phyloP scores from a whole-genome alignment of 37 sponge, comb jelly and placozoan genomes.

The Halichondria panicea region DNA sequence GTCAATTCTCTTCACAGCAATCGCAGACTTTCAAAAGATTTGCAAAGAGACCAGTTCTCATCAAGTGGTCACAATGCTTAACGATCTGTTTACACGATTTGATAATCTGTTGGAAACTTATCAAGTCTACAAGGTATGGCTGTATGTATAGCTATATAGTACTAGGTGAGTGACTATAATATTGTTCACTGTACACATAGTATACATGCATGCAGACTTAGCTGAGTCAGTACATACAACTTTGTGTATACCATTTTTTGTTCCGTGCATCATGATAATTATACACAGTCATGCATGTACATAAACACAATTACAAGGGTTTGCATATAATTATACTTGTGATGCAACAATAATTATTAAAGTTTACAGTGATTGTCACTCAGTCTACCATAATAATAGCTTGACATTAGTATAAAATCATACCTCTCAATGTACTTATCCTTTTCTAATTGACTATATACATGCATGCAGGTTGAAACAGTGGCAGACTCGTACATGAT shows the following conservation, averaged over 20 bases:
- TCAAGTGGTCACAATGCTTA: conserved; percentile 3
- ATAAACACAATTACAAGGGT: not conserved
- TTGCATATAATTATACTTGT: not conserved
- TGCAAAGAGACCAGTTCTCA: not conserved
- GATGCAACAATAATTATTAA: not conserved
- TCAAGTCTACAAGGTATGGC: conserved; percentile 14
- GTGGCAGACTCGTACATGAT: conserved; percentile 20
- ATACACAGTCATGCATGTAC: not conserved
- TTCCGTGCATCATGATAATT: too few relatives aligned
- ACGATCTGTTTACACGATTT: conserved; percentile 6
- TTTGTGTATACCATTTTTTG: too few relatives aligned
- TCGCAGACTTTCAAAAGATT: not conserved
- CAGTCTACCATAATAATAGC: too few relatives aligned
- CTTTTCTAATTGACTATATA: not conserved
- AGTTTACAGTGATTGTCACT: not conserved
- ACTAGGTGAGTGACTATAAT: too few relatives aligned
- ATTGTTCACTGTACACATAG: too few relatives aligned
- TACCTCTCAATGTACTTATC: not conserved
- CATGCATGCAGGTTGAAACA: conserved; percentile 13
- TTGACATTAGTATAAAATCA: not conserved
- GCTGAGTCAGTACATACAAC: too few relatives aligned
- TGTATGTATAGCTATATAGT: too few relatives aligned
- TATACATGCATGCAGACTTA: too few relatives aligned
- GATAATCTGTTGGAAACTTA: conserved; percentile 9
- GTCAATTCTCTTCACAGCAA: conserved; percentile 11